Evolutionary conservation across 2,113 vertebrate genomes (phyloP).

Genomic region (Triplophysa siluroides): DNA sequence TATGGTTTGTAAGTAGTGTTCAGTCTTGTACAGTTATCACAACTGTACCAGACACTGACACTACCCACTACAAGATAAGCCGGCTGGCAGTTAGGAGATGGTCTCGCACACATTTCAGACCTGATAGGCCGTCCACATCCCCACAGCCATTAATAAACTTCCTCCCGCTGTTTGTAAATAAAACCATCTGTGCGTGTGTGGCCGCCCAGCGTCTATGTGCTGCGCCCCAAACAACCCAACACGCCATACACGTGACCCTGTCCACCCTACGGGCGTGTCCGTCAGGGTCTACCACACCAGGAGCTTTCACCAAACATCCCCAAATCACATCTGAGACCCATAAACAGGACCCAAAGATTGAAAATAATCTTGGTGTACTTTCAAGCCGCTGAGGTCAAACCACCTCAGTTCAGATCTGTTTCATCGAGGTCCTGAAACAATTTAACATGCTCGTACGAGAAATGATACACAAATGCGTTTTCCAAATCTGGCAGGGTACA

Average conservation of each 20-base stretch:
- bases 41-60: no score
- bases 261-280: conserved; percentile 39
- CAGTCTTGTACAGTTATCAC: no score
- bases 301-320: conserved; percentile 36
- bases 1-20: neutral
- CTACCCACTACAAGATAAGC: neutral
- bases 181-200: conserved; percentile 52
- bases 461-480: conserved; percentile 13
- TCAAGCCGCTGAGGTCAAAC: conserved; percentile 8
- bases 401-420: conserved; percentile 13
- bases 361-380: conserved; percentile 35
- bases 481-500: conserved; percentile 5
- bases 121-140: conserved; percentile 39
- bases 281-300: conserved; percentile 54
- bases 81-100: neutral
- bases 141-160: conserved; percentile 53
- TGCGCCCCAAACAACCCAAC: conserved; percentile 41
- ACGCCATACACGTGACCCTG: conserved; percentile 38
- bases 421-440: neutral
- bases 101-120: neutral
- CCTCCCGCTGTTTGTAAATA: conserved; percentile 53
- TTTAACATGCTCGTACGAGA: neutral
- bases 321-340: conserved; percentile 38
- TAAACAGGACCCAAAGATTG: conserved; percentile 28
- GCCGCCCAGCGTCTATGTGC: conserved; percentile 39